Percentiles rank a stretch among this genome's conserved stretches.
Conservation (phyloP, 2,113 vertebrate genomes). For the Paradisaea rubra region DNA sequence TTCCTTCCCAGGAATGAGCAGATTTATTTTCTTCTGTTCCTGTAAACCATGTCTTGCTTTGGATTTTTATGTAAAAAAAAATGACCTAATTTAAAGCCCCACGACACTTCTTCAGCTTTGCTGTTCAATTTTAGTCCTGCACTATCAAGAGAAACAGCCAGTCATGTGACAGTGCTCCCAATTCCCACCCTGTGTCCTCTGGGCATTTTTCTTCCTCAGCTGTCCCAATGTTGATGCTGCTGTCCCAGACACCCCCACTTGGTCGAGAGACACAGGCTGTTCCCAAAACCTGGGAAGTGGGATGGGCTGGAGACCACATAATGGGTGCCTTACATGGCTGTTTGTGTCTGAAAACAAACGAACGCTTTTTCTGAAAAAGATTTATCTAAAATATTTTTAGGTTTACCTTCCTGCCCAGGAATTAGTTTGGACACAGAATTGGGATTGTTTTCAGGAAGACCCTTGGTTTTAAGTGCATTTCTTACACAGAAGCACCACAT, state of each 20-base stretch:
- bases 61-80: background rate
- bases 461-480: background rate
- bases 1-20: background rate
- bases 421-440: background rate
- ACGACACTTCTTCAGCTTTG: background rate
- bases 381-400: background rate
- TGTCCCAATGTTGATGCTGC: background rate
- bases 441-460: background rate
- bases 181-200: background rate
- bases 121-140: background rate
- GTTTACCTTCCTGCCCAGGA: background rate
- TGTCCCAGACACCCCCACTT: background rate
- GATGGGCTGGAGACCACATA: background rate
- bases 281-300: background rate
- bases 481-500: background rate
- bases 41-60: background rate
- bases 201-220: background rate
- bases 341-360: background rate
- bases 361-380: accelerated
- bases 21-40: background rate
- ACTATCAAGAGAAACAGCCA: background rate
- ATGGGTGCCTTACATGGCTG: background rate
- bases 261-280: background rate
- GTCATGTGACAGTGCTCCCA: background rate
- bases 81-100: background rate